Base-by-base conservation (phyloP, 35 echinoderm and acorn worm genomes). In the Amphiura filiformis region DNA sequence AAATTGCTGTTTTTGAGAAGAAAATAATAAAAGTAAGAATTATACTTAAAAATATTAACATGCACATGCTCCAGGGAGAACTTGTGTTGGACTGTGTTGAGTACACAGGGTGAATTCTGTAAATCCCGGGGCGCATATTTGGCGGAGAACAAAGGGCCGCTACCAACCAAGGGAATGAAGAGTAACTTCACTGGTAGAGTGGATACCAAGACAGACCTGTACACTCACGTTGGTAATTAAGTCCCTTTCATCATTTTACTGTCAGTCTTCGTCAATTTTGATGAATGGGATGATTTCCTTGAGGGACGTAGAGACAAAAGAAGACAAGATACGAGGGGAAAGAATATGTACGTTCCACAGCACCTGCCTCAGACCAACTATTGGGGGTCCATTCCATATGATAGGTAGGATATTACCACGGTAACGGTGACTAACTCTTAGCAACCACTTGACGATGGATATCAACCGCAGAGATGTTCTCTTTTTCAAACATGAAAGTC, bases 241-340 rank as follows among this genome's bases (percentile, higher is more conserved):
- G 61, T 70, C 61, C 26, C 61, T 70, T 70, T 70, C 61, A 70
- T 70, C 61, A 70, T 70, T 52, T 70, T 26, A 26, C 61, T 70
- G 61, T 70, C 61, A 70, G 15, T 70, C 61, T 70, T 70, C 2
- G 61, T 70, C 61, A 70, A 70, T 70, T 70, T 70, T 70, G 61
- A 70, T 30, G 61, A 70, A 70, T 70, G 61, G 26, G 7, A 3
- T 30, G 61, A 70, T 70, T 70, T 70, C 61, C 61, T 70, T 2
- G 61, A 70, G 61, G 61, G 61, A 70, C 61, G 15, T 13, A 23
- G 17, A 70, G 28, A 70, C 61, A 70, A 70, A 70, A 70, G 61
- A 11, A 9, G 41, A 4, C 41, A 17, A 47, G 41, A 47, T 47
- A 17, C n/a, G n/a, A n/a, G 61, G 26, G 28, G 15, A 23, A 18